Evolutionary conservation across 2,888 invertebrate species (phyloP), one percentile per base, ranked within the genome.

Genomic region (Zaprionus bogoriensis): DNA sequence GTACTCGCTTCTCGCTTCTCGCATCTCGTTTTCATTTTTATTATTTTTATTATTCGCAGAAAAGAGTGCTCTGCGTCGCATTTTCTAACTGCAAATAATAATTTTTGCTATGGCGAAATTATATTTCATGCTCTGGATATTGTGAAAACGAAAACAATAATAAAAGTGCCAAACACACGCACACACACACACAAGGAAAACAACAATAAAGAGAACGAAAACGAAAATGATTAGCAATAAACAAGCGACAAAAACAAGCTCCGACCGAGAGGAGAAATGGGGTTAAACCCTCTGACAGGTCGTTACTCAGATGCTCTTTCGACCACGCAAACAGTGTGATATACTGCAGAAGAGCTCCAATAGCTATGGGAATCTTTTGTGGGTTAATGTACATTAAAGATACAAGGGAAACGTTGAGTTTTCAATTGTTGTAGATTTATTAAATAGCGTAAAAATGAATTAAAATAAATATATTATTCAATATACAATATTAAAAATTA

Each of bases 81-180:
- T 82, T 80, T 86, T 86, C 83, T 68, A 86, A 74, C 80, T 67
- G 65, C 55, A 84, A 80, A 84, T 84, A 80, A 86, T 86, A 74
- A 79, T 74, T 86, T 72, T 58, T 55, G 64, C 53, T 52, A 46
- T 70, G 65, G 62, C 67, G 62, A 77, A 86, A 79, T 87, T 84
- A 80, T 74, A 83, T 85, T 87, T 85, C 83, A 85, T 79, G 82
- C 87, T 85, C 85, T 72, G 72, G 67, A 83, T 62, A 66, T 84
- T 77, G 55, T 75, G 51, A 68, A 48, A 74, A 67, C 60, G 66
- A 77, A 77, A 67, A 74, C 72, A 73, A 76, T 63, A 74, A 71
- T 64, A 71, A 64, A 74, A 74, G 47, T 74, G 70, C 63, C 71
- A 70, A 42, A n/a, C 54, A 51, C 70, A 70, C 36, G 61, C 42